Evolutionary conservation across 2,888 invertebrate species (phyloP).

Genomic region (Catocala nupta): DNA sequence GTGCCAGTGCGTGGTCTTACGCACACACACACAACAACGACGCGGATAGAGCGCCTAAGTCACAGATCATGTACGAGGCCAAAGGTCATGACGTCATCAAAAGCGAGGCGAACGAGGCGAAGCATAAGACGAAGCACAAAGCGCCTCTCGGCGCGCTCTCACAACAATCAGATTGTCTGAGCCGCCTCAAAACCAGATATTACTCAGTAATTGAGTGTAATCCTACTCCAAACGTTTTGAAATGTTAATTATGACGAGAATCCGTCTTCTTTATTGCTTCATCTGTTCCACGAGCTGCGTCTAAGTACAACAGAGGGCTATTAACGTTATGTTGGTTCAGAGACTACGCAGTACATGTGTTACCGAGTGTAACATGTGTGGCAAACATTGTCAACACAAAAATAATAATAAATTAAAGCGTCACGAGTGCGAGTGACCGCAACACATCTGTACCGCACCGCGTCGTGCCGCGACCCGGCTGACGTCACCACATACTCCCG

Average conservation of each 20-base stretch:
- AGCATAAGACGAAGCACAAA: slow-evolving; percentile 6
- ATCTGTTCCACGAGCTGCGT: slow-evolving; percentile 1
- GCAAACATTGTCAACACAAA: slow-evolving; percentile 7
- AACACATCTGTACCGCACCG: neutral
- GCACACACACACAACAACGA: slow-evolving; percentile 4
- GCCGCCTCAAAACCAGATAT: slow-evolving; percentile 24
- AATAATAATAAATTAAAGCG: slow-evolving; percentile 25
- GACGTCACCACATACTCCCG: neutral
- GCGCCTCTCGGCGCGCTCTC: neutral
- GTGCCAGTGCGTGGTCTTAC: neutral
- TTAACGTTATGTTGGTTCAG: slow-evolving; percentile 1
- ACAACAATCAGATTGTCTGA: slow-evolving; percentile 18
- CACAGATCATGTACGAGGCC: neutral
- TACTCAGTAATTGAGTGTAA: slow-evolving; percentile 29
- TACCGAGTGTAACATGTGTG: neutral
- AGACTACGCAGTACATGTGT: slow-evolving; percentile 4
- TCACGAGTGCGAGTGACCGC: neutral
- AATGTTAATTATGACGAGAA: slow-evolving; percentile 32
- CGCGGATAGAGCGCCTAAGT: neutral
- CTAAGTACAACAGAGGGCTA: neutral
- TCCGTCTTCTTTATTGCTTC: slow-evolving; percentile 21
- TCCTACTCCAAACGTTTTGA: slow-evolving; percentile 28
- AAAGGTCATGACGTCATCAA: neutral
- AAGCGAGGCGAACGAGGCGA: neutral
- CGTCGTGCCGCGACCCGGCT: neutral